A percentile compares a stretch with the other conserved stretches of the same genome.
These are phyloP conservation scores for Gopherus evgoodei DNA, from an alignment of 2,113 vertebrate species.

Conservation along the genomic window DNA sequence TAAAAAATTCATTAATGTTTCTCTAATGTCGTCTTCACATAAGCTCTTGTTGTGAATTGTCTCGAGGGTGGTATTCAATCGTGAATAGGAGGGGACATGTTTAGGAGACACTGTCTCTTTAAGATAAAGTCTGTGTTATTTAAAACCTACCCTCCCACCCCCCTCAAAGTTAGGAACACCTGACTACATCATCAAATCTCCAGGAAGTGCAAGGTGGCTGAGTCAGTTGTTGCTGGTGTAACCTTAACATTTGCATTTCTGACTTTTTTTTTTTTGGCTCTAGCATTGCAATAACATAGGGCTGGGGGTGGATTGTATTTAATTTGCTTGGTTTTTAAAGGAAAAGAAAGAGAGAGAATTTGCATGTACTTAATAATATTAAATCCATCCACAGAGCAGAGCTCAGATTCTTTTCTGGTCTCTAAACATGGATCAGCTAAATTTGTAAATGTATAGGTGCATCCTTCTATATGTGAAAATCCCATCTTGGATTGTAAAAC, in stretches of 20 bases:
- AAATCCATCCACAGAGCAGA: background rate
- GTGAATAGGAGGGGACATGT: background rate
- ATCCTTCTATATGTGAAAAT: background rate
- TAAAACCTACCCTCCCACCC: background rate
- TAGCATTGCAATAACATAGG: background rate
- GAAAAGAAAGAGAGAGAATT: background rate
- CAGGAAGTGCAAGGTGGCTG: background rate
- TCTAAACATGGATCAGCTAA: background rate
- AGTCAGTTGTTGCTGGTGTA: background rate
- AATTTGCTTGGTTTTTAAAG: background rate
- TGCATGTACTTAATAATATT: background rate
- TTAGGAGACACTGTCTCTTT: background rate
- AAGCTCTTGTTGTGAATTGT: background rate
- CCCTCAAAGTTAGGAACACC: background rate
- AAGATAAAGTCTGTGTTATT: background rate
- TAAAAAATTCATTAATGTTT: background rate
- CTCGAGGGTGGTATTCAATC: background rate
- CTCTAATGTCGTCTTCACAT: background rate
- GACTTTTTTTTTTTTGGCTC: constrained; percentile 12
- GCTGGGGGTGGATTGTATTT: background rate
- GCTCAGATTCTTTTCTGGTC: background rate
- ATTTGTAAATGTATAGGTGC: background rate
- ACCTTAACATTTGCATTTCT: background rate
- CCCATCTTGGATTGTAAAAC: background rate
- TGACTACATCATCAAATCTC: background rate